Base-by-base conservation (phyloP, 2,113 vertebrate species). In the Zosterops lateralis region DNA sequence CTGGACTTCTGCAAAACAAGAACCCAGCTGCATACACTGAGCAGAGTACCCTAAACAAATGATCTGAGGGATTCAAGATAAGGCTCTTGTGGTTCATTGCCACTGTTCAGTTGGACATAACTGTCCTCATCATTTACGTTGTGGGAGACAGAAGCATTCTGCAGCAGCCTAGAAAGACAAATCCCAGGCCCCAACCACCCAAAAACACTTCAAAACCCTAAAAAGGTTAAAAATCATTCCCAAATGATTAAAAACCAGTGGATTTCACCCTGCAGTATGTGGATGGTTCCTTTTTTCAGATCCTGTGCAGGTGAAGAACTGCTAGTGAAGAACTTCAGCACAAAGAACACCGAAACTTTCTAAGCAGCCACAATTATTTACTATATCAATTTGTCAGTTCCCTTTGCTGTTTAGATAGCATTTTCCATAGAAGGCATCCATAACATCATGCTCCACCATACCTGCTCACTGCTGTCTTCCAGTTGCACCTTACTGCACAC, bases 181-280 rank as follows among this genome's bases (percentile, higher is more conserved):
- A 32, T 18, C 17, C 10, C 31, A 42, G 18, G 3, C 14, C 17
- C 4, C 34, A 50, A 21, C 17, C 13, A 38, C 10, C 18, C 38
- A 38, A 62, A 65, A 86, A 29, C 20, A 32, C 10, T 40, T 45
- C 8, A 25, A 71, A 57, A 28, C 21, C 3, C 12, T 24, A 17
- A 34, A 34, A 57, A 48, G 7, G 5, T 47, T 24, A 28, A 25
- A 51, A 65, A 14, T 50, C 11, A n/a, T 17, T 9, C 3, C 48
- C 57, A 42, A 9, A 25, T 78, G 34, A 29, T 10, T 6, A 28
- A 38, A 66, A 53, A 44, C 2, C 20, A 36, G 42, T 48, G 28
- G 25, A 12, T 72, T 60, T 51, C 1, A 2, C 44, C 45, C 57
- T 40, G 26, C 0, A 0, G 28, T 47, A 7, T 10, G 34, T 10